Conservation (phyloP, 2,113 vertebrate genomes). For the Alethe diademata region DNA sequence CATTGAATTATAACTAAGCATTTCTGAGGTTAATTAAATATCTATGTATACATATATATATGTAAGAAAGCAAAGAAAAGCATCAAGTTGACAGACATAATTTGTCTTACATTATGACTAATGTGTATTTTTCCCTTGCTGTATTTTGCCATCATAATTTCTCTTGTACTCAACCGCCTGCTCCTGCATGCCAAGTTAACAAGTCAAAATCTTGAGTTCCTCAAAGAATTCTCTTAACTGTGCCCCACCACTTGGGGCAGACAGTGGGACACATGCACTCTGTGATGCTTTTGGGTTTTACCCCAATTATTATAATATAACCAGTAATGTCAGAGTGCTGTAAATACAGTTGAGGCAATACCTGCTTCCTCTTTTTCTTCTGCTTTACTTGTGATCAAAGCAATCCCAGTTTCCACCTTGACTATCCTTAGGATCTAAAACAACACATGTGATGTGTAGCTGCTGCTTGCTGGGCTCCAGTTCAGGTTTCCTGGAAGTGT, state of each 20-base stretch:
- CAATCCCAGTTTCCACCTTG: neutral
- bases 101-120: neutral
- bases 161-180: neutral
- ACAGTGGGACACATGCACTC: neutral
- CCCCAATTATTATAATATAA: neutral
- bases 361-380: neutral
- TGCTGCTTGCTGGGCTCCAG: neutral
- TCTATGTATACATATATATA: neutral
- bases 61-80: neutral
- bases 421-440: neutral
- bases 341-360: neutral
- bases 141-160: neutral
- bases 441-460: fast-evolving
- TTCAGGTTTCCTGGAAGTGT: neutral
- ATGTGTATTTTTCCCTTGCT: neutral
- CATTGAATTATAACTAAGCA: neutral
- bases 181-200: neutral
- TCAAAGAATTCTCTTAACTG: neutral
- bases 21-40: neutral
- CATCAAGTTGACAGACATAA: neutral
- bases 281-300: neutral
- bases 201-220: neutral
- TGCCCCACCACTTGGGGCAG: neutral
- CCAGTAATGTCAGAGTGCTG: neutral
- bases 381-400: neutral